Percentiles rank a stretch among this genome's conserved stretches.
Conservation (phyloP, 2,797 vertebrate species). For the Oreonectes daqikongensis region DNA sequence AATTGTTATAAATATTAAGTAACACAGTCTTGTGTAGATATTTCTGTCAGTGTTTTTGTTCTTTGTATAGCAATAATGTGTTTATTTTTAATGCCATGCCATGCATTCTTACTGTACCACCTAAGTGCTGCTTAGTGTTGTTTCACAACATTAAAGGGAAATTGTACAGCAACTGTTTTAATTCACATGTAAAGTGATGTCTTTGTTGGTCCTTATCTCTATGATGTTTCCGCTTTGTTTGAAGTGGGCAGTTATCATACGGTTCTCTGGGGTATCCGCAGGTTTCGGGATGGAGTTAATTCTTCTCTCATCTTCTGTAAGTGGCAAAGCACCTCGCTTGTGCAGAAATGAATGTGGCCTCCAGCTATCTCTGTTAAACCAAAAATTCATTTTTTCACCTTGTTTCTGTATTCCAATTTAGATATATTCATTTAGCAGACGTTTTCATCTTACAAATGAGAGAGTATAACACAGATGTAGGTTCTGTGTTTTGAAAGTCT, state of each 20-base stretch:
- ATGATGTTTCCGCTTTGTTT: constrained; percentile 5
- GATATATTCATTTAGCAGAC: no score
- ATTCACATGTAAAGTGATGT: constrained; percentile 21
- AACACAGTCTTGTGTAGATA: not conserved
- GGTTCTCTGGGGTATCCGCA: not conserved
- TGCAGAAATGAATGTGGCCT: constrained; percentile 56
- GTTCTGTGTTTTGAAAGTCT: not conserved
- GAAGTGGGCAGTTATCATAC: not conserved
- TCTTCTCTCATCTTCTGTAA: constrained; percentile 57
- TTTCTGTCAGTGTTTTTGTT: not conserved
- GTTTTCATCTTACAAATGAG: no score
- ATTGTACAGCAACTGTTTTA: constrained; percentile 7
- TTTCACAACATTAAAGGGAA: not conserved
- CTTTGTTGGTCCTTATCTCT: constrained; percentile 50
- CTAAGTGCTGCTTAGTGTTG: constrained; percentile 31
- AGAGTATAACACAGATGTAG: no score
- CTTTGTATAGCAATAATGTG: not conserved
- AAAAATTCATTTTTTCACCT: not conserved
- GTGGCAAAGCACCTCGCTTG: constrained; percentile 55
- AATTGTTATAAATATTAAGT: not conserved
- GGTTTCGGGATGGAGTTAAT: not conserved
- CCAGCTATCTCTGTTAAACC: constrained; percentile 59
- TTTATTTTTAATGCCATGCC: not conserved
- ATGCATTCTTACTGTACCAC: constrained; percentile 10
- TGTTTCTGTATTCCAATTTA: not conserved